Percentiles rank a stretch among this genome's conserved stretches.
Evolutionary conservation across 2,797 vertebrate genomes (phyloP).

Genomic region (Muscicapa striata): DNA sequence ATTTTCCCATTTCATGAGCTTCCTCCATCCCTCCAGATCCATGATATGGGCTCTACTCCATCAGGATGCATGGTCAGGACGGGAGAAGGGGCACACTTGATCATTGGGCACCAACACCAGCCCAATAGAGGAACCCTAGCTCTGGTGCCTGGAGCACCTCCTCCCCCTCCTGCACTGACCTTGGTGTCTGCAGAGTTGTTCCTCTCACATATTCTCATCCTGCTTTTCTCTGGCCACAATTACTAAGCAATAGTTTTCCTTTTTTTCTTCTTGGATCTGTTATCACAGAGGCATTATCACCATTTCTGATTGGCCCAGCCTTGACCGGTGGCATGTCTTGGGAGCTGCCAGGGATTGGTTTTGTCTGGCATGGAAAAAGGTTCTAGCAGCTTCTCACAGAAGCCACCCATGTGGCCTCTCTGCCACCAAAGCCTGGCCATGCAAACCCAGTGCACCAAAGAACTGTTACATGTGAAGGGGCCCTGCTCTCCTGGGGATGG

Average conservation of each 20-base stretch:
- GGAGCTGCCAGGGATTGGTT: not conserved
- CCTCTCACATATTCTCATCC: not conserved
- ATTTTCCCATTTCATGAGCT: not conserved
- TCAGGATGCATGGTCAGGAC: not conserved
- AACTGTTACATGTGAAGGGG: not conserved
- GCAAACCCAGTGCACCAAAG: not conserved
- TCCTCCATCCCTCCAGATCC: not conserved
- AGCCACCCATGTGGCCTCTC: not conserved
- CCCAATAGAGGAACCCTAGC: not conserved
- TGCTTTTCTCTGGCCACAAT: not conserved
- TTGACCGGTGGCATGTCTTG: not conserved
- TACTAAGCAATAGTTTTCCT: not conserved
- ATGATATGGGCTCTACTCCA: not conserved
- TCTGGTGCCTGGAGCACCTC: not conserved
- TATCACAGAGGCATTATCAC: not conserved
- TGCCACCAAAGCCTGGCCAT: not conserved
- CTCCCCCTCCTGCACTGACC: not conserved
- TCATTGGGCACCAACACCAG: not conserved
- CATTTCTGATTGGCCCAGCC: not conserved
- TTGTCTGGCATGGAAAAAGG: not conserved
- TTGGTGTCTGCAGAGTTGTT: not conserved
- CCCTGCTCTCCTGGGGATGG: too few species aligned
- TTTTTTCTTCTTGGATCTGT: not conserved
- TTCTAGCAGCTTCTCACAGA: not conserved
- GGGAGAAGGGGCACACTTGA: not conserved